These are phyloP conservation scores for Drosophila stalkeri DNA, from an alignment of 2,888 invertebrate genomes.

Conservation along the genomic window DNA sequence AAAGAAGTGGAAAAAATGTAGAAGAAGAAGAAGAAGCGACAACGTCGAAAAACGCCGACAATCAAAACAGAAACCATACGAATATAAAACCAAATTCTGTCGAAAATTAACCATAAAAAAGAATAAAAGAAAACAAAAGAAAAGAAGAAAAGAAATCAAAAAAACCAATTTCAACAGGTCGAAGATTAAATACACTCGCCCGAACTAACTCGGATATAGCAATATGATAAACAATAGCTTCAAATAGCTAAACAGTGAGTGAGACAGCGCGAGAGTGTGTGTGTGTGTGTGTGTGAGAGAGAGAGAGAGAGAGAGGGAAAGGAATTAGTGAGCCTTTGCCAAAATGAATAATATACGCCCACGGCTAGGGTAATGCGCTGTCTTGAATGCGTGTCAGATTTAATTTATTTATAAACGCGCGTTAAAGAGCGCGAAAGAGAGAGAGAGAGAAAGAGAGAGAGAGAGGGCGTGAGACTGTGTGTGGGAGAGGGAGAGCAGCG, in stretches of 20 bases:
- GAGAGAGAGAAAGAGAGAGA: background rate
- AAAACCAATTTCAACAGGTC: background rate
- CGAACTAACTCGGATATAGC: background rate
- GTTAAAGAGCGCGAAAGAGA: constrained; percentile 16
- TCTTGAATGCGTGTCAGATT: constrained; percentile 62
- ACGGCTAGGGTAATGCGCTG: constrained; percentile 30
- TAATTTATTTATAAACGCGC: constrained; percentile 52
- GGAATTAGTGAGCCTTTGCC: background rate
- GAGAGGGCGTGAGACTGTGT: background rate
- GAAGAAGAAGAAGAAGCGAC: constrained; percentile 22
- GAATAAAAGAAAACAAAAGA: constrained; percentile 37
- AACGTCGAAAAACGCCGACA: constrained; percentile 53
- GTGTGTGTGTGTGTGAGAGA: background rate
- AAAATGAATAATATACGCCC: constrained; percentile 1
- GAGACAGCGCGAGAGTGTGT: background rate
- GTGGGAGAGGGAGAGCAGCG: background rate
- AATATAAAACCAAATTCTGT: constrained; percentile 57
- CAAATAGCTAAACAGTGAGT: background rate
- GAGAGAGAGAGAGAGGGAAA: background rate
- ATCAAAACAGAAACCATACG: constrained; percentile 79
- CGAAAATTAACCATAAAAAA: constrained; percentile 50
- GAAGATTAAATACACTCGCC: constrained; percentile 27
- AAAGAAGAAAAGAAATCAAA: constrained; percentile 34
- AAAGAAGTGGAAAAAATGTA: background rate
- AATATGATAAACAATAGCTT: background rate